Conservation (phyloP, 1,140 invertebrate species). For the Nymphalis io region DNA sequence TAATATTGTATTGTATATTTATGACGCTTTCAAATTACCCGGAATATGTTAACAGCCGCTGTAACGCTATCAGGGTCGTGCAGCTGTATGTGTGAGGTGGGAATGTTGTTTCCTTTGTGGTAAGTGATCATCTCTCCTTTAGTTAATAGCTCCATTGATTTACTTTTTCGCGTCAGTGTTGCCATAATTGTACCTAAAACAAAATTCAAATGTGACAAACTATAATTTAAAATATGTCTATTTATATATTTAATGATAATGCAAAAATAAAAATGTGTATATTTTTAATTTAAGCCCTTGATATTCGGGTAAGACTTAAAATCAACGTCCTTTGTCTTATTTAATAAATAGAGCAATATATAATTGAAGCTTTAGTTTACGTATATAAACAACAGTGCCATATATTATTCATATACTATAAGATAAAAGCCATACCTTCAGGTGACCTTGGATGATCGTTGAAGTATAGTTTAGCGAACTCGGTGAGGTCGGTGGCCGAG, state of each 20-base stretch:
- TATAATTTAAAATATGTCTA: no score
- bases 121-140: slow-evolving; percentile 97
- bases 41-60: slow-evolving; percentile 94
- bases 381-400: no score
- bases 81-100: slow-evolving; percentile 96
- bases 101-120: slow-evolving; percentile 92
- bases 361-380: no score
- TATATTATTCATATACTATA: no score
- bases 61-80: slow-evolving; percentile 97
- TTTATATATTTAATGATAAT: no score
- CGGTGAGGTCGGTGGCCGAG: slow-evolving; percentile 88
- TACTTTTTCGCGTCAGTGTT: slow-evolving; percentile 91
- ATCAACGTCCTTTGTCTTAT: no score
- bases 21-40: slow-evolving; percentile 81
- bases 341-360: no score
- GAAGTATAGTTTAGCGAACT: slow-evolving; percentile 96
- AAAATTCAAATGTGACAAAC: not conserved
- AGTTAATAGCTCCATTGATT: slow-evolving; percentile 89
- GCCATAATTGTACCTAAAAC: slow-evolving; percentile 89
- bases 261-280: no score
- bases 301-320: no score
- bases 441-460: slow-evolving; percentile 93
- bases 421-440: slow-evolving; percentile 81
- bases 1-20: not conserved
- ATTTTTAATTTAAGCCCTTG: no score